Base-by-base conservation (phyloP, 2,888 invertebrate species). In the Hypercompe scribonia region DNA sequence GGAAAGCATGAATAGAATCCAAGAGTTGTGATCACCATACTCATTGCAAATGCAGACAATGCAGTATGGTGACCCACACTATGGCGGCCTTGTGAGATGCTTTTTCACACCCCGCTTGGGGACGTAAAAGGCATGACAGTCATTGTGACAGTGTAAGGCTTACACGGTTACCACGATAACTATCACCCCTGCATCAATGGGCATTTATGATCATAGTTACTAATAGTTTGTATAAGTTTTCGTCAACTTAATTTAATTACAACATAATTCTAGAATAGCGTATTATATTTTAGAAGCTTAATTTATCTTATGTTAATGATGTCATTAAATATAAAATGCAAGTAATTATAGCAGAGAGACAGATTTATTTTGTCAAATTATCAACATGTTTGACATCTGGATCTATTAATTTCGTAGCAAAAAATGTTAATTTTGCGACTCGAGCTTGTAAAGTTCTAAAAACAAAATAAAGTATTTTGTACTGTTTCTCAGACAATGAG, bases 381-480 rank as follows among this genome's bases (percentile, higher is more conserved):
- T 21, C 11, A 18, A 33, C n/a, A 67, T 54, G 5, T 24, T 31
- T 13, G 36, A 36, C 36, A 61, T 15, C 61, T 61, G 31, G 5
- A 31, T 18, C 63, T n/a, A 63, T 61, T 31, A 24, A 63, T 69
- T 69, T 42, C 33, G 69, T 42, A 31, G 63, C 13, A 42, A 58
- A 69, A 63, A 15, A 63, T 42, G 11, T 63, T 13, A 31, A 13
- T 61, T 4, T 15, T 1, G 34, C 31, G 63, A 42, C 18, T 10
- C 42, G n/a, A 8, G 39, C 21, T 69, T 58, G 58, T 28, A 36
- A 61, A 61, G n/a, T 18, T 39, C 28, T 34, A 36, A 18, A 31
- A 58, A 28, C 31, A 31, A 28, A 28, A 28, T 28, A n/a, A n/a
- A n/a, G 31, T 28, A 18, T 61, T 61, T 5, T 18, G 5, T 61